Conservation (phyloP, 2,797 vertebrate genomes). For the Crenuchus spilurus region DNA sequence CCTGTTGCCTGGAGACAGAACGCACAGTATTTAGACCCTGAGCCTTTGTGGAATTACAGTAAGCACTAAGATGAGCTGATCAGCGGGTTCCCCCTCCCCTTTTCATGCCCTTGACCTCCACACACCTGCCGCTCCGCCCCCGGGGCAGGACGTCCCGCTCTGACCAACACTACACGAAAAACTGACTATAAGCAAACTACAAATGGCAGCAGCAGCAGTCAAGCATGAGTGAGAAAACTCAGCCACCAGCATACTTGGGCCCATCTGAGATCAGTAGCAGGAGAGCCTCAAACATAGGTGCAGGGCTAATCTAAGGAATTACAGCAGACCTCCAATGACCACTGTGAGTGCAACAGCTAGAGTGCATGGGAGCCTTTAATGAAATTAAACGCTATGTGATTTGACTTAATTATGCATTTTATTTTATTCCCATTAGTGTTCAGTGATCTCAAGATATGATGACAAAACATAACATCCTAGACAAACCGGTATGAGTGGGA, state of each 20-base stretch:
- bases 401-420: constrained; percentile 20
- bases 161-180: background rate
- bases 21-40: constrained; percentile 53
- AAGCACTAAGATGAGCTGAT: constrained; percentile 61
- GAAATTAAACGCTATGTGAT: constrained; percentile 36
- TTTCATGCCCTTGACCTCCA: constrained; percentile 55
- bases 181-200: background rate
- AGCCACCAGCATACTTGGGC: background rate
- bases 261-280: background rate
- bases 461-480: too few relatives aligned
- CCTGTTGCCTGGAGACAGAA: constrained; percentile 49
- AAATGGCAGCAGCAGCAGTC: background rate
- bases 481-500: too few relatives aligned
- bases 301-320: constrained; percentile 23
- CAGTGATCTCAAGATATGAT: background rate
- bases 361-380: constrained; percentile 21
- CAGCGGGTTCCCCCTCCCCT: constrained; percentile 41
- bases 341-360: background rate
- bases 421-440: background rate
- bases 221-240: background rate
- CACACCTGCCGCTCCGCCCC: constrained; percentile 46
- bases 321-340: constrained; percentile 14
- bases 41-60: constrained; percentile 62
- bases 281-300: background rate
- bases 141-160: constrained; percentile 14